Evolutionary conservation across 2,888 invertebrate species (phyloP), one percentile per base, ranked within the genome.

Genomic region (Agonum fuliginosum): DNA sequence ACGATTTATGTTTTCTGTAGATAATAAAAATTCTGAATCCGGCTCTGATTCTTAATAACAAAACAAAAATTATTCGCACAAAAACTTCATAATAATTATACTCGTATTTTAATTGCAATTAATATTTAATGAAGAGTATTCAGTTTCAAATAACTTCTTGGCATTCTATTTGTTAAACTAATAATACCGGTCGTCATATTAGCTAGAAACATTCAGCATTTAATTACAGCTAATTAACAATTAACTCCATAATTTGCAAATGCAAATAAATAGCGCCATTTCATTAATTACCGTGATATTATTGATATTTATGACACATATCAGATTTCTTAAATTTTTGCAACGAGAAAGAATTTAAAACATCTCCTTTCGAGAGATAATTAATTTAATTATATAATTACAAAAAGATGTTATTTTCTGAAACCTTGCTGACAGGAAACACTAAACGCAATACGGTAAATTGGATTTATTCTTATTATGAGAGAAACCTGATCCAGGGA

Each of bases 311-410:
- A 62, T 62, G 19, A 30, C 10, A 46, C 17, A 46, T 30, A 62
- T 62, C 58, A 62, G 14, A 62, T 62, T 62, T 62, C 58, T 30
- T 17, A 30, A 62, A 62, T 62, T 30, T 62, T 17, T 62, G 58
- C 58, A 30, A n/a, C n/a, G 30, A 17, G 12, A 46, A 46, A 62
- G 58, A 62, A 62, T 62, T 27, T 30, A 62, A 62, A 27, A 27
- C 58, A 62, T 62, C 58, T 30, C 20, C 54, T 22, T 54, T 54
- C 58, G 2, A 17, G 58, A 62, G 17, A 12, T 62, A 62, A 62
- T 62, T 62, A 62, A 62, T 62, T 62, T 62, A 62, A 62, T 62
- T 62, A 62, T 62, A 62, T 62, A 62, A 30, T 62, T 62, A 62
- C 34, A 62, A 62, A 62, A 62, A 62, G 58, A 62, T 30, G 58